A percentile compares a stretch with the other conserved stretches of the same genome.
These are phyloP conservation scores for Ptilodon capucinus DNA, from an alignment of 2,888 invertebrate genomes.

Conservation along the genomic window DNA sequence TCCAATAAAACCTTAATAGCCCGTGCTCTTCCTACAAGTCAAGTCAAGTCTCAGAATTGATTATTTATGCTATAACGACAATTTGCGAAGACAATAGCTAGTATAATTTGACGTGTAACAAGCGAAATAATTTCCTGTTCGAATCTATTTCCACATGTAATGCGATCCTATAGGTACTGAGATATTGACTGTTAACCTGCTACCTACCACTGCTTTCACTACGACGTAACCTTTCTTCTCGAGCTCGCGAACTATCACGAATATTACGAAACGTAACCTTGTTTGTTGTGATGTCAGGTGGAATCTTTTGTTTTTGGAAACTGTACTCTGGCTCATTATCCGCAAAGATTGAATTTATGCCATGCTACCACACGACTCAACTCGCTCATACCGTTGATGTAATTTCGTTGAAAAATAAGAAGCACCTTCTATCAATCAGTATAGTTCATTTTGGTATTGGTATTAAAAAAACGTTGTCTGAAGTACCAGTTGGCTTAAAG, in stretches of 20 bases:
- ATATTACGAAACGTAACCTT: conserved; percentile 37
- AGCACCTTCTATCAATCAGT: too few species aligned
- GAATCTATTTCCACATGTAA: conserved; percentile 24
- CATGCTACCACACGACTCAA: too few species aligned
- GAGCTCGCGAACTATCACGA: conserved; percentile 64
- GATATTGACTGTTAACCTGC: conserved; percentile 30
- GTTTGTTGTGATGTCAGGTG: too few species aligned
- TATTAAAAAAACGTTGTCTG: too few species aligned
- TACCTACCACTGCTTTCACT: conserved; percentile 68
- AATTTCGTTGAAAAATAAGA: too few species aligned
- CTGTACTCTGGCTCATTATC: too few species aligned
- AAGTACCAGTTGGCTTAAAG: too few species aligned
- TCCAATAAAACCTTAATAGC: not conserved
- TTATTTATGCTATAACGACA: conserved; percentile 24
- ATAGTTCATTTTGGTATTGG: too few species aligned
- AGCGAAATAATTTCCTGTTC: conserved; percentile 29
- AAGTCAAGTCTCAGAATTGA: too few species aligned
- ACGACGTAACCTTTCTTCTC: conserved; percentile 62
- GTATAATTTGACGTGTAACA: conserved; percentile 18
- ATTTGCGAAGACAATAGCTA: conserved; percentile 21
- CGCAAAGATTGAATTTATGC: too few species aligned
- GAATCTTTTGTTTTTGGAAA: too few species aligned
- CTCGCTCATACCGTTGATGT: too few species aligned
- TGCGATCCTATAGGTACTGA: conserved; percentile 40
- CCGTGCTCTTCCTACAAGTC: not conserved